phyloP scores from a whole-genome alignment of 2,888 invertebrate genomes.

The Oxycera nigricornis region DNA sequence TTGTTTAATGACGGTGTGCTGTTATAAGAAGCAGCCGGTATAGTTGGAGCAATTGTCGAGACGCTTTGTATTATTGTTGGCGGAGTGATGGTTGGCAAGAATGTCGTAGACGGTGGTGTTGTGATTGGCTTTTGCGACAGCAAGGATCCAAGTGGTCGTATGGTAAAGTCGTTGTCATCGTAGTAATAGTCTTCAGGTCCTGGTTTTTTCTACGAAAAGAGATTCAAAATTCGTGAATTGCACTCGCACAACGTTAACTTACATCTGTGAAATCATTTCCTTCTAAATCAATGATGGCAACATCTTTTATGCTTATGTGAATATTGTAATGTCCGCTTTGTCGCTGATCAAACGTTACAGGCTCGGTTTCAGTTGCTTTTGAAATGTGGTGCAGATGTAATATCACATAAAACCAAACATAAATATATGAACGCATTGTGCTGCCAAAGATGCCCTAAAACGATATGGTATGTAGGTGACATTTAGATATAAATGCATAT shows the following conservation, averaged over 20 bases:
- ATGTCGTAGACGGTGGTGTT: conserved; percentile 42
- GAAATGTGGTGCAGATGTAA: background rate
- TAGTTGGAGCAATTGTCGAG: background rate
- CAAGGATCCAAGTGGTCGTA: conserved; percentile 53
- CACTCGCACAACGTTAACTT: background rate
- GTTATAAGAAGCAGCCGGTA: background rate
- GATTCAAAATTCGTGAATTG: background rate
- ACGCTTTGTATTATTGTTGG: background rate
- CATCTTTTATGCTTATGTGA: conserved; percentile 79
- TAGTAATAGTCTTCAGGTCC: conserved; percentile 58
- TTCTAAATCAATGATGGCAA: conserved; percentile 75
- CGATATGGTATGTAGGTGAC: too few relatives aligned
- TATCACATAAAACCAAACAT: too few relatives aligned
- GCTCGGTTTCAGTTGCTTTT: background rate
- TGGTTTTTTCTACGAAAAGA: conserved; percentile 29
- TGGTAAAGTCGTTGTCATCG: conserved; percentile 58
- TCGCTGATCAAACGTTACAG: conserved; percentile 68
- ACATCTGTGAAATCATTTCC: conserved; percentile 49
- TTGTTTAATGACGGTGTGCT: background rate
- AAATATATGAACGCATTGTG: too few relatives aligned
- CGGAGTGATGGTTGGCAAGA: background rate
- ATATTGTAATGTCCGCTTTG: conserved; percentile 82
- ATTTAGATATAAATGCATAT: too few relatives aligned
- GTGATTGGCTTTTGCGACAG: conserved; percentile 49
- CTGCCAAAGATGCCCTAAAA: too few relatives aligned